Evolutionary conservation across 2,113 vertebrate species (phyloP).

Genomic region (Chaetorhynchus papuensis): DNA sequence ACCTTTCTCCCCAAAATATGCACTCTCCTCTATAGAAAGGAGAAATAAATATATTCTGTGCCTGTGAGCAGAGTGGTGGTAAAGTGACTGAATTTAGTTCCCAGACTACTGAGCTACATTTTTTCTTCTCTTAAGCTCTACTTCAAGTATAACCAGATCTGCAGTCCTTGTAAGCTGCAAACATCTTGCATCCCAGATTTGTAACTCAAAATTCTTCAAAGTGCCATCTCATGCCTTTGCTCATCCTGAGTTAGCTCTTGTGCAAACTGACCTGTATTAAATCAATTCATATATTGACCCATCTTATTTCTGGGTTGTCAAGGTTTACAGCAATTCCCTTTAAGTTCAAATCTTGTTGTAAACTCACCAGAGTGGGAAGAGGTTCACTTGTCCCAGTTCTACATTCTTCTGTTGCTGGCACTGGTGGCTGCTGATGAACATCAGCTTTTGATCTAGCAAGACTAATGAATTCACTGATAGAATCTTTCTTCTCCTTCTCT

Average conservation of each 20-base stretch:
- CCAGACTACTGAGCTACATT: not conserved
- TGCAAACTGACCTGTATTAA: not conserved
- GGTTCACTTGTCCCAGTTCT: not conserved
- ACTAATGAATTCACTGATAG: constrained; percentile 77
- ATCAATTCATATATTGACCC: not conserved
- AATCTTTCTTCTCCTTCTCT: constrained; percentile 73
- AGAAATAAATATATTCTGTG: not conserved
- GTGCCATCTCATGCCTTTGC: not conserved
- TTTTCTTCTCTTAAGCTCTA: not conserved
- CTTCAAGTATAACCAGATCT: not conserved
- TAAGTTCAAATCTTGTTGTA: not conserved
- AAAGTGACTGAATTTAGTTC: not conserved
- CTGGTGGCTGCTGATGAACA: constrained; percentile 29
- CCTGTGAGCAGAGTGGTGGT: not conserved
- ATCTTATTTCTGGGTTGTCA: not conserved
- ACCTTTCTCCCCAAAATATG: not conserved
- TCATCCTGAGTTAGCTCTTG: not conserved
- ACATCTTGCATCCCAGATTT: not conserved
- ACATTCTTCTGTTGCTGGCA: not conserved
- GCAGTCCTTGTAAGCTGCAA: not conserved
- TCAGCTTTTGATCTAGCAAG: constrained; percentile 71
- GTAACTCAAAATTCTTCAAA: not conserved
- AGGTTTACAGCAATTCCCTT: not conserved
- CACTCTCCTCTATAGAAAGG: not conserved
- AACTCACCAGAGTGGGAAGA: constrained; percentile 46